Evolutionary conservation across 2,888 invertebrate genomes (phyloP), one percentile per base, ranked within the genome.

Genomic region (Spodoptera littoralis): DNA sequence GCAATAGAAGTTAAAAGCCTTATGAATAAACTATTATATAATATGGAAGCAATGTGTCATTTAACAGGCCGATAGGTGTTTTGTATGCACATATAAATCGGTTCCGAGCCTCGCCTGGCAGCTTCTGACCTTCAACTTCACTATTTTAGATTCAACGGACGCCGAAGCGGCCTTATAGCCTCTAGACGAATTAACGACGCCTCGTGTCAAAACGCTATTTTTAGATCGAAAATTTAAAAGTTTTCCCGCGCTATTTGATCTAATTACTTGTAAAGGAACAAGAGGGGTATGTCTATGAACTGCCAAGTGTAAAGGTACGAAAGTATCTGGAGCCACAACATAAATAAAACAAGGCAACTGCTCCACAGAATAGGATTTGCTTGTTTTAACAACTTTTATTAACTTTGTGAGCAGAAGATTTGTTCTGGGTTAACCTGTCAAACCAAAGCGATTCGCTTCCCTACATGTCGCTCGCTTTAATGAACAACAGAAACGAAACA

Each of bases 111-210:
- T 60, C 58, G 61, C 13, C 44, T 27, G 45, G n/a, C 47, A 68
- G 62, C 30, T 45, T 75, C 51, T 76, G 82, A 74, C 86, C 87
- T 86, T 85, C 81, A 80, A 83, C 83, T 85, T 81, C 73, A 72
- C 79, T 84, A 78, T 80, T 87, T 81, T 63, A 77, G 76, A 79
- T 76, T 76, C 73, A 64, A 69, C 58, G 52, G 49, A 58, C 72
- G 69, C 11, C 50, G 41, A 58, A 24, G 6, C 43, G 48, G 51
- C 42, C 52, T 60, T 64, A 60, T 22, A 49, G 50, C 48, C 41
- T 69, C 43, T n/a, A 58, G 43, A 66, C 53, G 52, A 61, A 65
- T 11, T 30, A 59, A 52, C 11, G 30, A 52, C n/a, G 43, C 8
- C 42, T 61, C 52, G 22, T 41, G 27, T n/a, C 42, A 42, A 48